Conservation (phyloP, 1,140 invertebrate genomes). For the Trichonephila clavata region DNA sequence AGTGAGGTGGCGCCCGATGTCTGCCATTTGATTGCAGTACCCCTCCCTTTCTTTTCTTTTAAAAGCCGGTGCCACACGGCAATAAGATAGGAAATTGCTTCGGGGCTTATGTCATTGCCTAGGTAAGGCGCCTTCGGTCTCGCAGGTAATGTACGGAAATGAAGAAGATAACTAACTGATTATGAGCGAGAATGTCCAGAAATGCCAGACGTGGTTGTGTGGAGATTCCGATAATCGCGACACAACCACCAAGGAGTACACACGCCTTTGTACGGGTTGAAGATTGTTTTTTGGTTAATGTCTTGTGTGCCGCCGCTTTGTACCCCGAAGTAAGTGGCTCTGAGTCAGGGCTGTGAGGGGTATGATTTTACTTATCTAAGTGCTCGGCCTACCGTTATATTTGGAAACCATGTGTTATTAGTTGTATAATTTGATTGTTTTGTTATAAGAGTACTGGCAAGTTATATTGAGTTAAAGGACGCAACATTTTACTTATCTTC, state of each 20-base stretch:
- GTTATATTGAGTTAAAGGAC: no score
- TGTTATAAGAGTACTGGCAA: no score
- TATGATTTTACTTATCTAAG: neutral
- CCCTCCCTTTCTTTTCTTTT: slow-evolving; percentile 50
- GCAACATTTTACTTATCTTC: no score
- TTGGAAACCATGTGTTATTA: no score
- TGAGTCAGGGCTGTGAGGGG: neutral
- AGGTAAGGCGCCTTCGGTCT: slow-evolving; percentile 30
- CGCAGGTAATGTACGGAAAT: slow-evolving; percentile 54
- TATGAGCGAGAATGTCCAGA: slow-evolving; percentile 56
- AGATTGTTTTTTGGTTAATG: slow-evolving; percentile 19
- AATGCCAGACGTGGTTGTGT: slow-evolving; percentile 48
- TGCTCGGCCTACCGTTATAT: no score
- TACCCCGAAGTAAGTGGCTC: slow-evolving; percentile 9
- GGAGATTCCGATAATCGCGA: slow-evolving; percentile 5
- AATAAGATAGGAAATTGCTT: neutral
- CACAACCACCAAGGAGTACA: neutral
- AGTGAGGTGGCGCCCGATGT: slow-evolving; percentile 36
- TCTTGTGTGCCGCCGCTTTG: neutral
- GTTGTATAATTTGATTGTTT: no score
- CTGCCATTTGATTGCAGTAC: slow-evolving; percentile 65
- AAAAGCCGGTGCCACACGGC: neutral
- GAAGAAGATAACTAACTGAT: slow-evolving; percentile 63
- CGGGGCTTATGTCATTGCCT: slow-evolving; percentile 64
- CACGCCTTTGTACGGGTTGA: slow-evolving; percentile 48